phyloP scores from a whole-genome alignment of 2,888 invertebrate species.

The Oligia latruncula region DNA sequence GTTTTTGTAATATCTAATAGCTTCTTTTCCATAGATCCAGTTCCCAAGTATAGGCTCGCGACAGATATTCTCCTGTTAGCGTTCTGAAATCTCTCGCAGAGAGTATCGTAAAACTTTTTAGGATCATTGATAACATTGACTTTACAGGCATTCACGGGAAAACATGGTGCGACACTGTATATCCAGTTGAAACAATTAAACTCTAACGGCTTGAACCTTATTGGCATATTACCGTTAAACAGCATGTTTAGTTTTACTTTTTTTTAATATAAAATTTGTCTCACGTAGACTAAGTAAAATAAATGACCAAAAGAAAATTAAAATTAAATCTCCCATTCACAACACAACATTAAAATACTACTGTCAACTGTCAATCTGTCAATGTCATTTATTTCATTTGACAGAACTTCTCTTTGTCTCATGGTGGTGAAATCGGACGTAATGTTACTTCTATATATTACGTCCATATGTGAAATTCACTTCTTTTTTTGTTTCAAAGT shows the following conservation, averaged over 20 bases:
- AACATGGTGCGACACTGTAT: constrained; percentile 91
- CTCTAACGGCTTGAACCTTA: constrained; percentile 83
- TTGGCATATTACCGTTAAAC: constrained; percentile 77
- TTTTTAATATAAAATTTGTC: not conserved
- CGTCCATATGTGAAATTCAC: fast-evolving
- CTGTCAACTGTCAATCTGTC: not conserved
- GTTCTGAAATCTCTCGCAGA: constrained; percentile 91
- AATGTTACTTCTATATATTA: fast-evolving
- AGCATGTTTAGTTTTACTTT: constrained; percentile 67
- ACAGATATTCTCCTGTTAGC: constrained; percentile 94
- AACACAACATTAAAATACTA: not conserved
- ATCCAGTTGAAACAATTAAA: constrained; percentile 91
- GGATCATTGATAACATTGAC: constrained; percentile 94
- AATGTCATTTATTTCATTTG: not conserved
- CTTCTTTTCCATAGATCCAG: constrained; percentile 94
- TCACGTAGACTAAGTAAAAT: not conserved
- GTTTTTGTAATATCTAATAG: constrained; percentile 93
- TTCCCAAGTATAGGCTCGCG: constrained; percentile 98
- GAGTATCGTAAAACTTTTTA: constrained; percentile 93
- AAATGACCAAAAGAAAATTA: constrained; percentile 4
- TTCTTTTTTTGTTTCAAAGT: no score
- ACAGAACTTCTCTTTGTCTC: not conserved
- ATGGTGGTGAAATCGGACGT: fast-evolving
- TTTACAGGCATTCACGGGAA: constrained; percentile 92
- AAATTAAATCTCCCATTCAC: not conserved